These are phyloP conservation scores for Channallabes apus DNA, from an alignment of 2,797 vertebrate species.

Conservation along the genomic window DNA sequence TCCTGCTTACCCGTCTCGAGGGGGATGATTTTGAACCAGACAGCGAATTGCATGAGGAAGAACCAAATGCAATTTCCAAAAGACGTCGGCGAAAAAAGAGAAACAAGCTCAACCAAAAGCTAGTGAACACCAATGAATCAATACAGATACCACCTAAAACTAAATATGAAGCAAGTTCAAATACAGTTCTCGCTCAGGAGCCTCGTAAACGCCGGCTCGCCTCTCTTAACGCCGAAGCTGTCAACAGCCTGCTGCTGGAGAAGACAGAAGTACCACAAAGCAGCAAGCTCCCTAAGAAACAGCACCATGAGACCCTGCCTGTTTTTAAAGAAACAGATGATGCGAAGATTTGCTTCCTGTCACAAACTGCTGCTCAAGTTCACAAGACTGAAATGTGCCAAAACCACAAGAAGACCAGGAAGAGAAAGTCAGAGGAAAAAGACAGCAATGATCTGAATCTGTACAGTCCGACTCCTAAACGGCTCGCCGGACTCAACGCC, in stretches of 20 bases:
- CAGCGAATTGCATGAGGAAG: constrained; percentile 45
- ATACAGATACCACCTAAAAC: constrained; percentile 57
- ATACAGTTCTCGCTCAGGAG: constrained; percentile 64
- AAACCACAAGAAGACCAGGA: constrained; percentile 68
- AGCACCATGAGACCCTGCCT: constrained; percentile 60
- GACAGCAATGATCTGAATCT: constrained; percentile 58
- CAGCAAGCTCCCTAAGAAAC: constrained; percentile 69
- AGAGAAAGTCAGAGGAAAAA: constrained; percentile 54
- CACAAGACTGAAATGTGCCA: constrained; percentile 63
- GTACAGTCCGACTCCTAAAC: constrained; percentile 79
- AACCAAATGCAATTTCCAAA: constrained; percentile 22
- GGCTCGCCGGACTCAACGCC: constrained; percentile 93
- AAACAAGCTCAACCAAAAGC: constrained; percentile 58
- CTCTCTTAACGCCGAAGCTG: constrained; percentile 93
- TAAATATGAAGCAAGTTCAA: constrained; percentile 55
- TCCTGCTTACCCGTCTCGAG: constrained; percentile 87
- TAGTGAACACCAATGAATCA: constrained; percentile 44
- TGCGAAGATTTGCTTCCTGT: constrained; percentile 49
- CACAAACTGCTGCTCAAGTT: constrained; percentile 56
- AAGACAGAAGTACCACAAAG: constrained; percentile 71
- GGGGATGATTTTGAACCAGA: constrained; percentile 61
- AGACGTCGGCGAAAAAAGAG: neutral
- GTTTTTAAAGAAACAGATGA: constrained; percentile 48
- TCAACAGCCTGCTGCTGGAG: constrained; percentile 92
- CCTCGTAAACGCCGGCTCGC: constrained; percentile 92